Conservation (phyloP, 2,888 invertebrate genomes). For the Alsophila aescularia region DNA sequence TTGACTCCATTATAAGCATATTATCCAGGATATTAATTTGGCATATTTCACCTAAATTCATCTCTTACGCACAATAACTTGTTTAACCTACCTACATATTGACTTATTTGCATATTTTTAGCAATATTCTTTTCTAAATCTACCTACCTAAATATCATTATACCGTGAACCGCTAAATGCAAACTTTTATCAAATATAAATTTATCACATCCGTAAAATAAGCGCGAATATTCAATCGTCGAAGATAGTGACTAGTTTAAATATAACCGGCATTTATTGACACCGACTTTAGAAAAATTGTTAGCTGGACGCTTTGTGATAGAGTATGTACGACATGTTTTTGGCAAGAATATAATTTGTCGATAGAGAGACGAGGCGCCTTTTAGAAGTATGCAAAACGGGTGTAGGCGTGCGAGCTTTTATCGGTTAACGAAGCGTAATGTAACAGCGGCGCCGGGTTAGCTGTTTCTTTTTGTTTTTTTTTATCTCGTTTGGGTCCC, state of each 20-base stretch:
- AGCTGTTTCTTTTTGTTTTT: conserved; percentile 60
- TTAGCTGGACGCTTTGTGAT: conserved; percentile 36
- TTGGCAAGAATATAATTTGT: conserved; percentile 66
- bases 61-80: conserved; percentile 41
- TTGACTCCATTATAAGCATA: conserved; percentile 41
- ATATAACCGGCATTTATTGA: conserved; percentile 30
- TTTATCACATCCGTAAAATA: conserved; percentile 49
- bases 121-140: conserved; percentile 23
- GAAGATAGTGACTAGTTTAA: conserved; percentile 61
- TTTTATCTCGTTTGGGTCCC: conserved; percentile 22
- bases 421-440: conserved; percentile 67
- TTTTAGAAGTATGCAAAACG: conserved; percentile 42
- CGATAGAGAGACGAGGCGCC: conserved; percentile 67
- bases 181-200: conserved; percentile 47
- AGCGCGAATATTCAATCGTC: conserved; percentile 44
- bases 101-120: conserved; percentile 50
- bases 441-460: conserved; percentile 67
- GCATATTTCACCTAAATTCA: conserved; percentile 41
- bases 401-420: conserved; percentile 37
- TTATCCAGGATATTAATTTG: conserved; percentile 42
- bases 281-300: conserved; percentile 25
- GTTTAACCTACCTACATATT: conserved; percentile 44
- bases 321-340: conserved; percentile 54
- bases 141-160: conserved; percentile 30
- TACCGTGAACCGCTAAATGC: conserved; percentile 51